Evolutionary conservation across 2,888 invertebrate genomes (phyloP).

Genomic region (Rhagophthalmus giganteus): DNA sequence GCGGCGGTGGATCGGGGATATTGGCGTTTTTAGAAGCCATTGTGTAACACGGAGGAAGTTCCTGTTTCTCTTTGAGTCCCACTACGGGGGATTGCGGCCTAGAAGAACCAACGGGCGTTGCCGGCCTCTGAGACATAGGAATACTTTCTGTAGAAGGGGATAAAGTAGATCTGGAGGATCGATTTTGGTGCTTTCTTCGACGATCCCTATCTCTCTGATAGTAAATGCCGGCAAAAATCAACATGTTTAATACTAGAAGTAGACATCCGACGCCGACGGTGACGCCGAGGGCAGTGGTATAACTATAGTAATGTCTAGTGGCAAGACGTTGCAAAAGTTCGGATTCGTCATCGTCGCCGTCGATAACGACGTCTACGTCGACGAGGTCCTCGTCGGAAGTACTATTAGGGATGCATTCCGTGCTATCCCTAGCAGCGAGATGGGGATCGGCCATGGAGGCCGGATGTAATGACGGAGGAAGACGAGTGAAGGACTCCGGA

Average conservation of each 20-base stretch:
- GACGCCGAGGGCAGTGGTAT: slow-evolving; percentile 76
- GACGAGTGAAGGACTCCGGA: slow-evolving; percentile 57
- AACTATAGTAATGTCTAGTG: slow-evolving; percentile 65
- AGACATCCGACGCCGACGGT: slow-evolving; percentile 76
- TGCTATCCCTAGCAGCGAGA: slow-evolving; percentile 39
- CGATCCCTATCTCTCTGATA: slow-evolving; percentile 68
- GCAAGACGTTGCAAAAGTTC: slow-evolving; percentile 60
- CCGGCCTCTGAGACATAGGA: slow-evolving; percentile 54
- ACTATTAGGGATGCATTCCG: slow-evolving; percentile 52
- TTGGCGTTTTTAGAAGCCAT: slow-evolving; percentile 54
- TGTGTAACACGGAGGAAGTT: slow-evolving; percentile 60
- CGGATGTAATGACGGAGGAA: slow-evolving; percentile 54
- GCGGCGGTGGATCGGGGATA: slow-evolving; percentile 42
- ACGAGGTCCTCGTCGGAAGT: slow-evolving; percentile 37
- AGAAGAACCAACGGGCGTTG: slow-evolving; percentile 49
- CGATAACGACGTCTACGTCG: slow-evolving; percentile 43
- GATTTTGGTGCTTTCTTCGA: slow-evolving; percentile 46
- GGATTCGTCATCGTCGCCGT: slow-evolving; percentile 57
- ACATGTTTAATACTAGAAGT: slow-evolving; percentile 69
- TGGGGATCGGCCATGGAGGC: slow-evolving; percentile 51
- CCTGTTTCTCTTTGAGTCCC: slow-evolving; percentile 46
- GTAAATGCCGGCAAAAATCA: slow-evolving; percentile 78
- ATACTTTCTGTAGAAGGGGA: slow-evolving; percentile 52
- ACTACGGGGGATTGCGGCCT: slow-evolving; percentile 50
- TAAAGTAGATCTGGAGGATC: slow-evolving; percentile 46